Evolutionary conservation across 2,888 invertebrate species (phyloP), one percentile per base, ranked within the genome.

Genomic region (Myopa testacea): DNA sequence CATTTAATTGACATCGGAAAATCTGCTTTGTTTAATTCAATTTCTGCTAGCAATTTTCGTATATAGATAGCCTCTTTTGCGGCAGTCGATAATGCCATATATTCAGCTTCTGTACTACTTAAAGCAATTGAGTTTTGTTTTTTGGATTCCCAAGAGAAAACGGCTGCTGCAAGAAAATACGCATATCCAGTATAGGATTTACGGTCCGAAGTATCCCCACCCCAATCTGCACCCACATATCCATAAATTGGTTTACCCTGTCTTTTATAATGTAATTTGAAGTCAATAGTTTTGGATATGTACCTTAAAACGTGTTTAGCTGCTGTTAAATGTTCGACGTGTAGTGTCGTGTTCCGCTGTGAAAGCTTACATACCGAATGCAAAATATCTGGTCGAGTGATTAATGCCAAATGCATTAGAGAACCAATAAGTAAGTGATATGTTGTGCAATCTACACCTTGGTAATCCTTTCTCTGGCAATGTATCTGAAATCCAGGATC

Each of bases 341-440:
- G 80, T 4, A 82, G 81, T n/a, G n/a, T n/a, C n/a, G n/a, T 67
- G 81, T 60, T 3, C n/a, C 75, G 40, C 80, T 83, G 12, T 74
- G 76, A 76, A 10, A 82, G 52, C 72, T 82, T 82, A 37, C 78
- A 80, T 1, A 82, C 80, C 0, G 82, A 82, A 70, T 83, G 82
- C 4, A 81, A 14, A 8, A 82, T 81, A 19, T 82, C 82, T 14
- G 81, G 80, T 26, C n/a, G 26, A 26, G 26, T 26, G 26, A 26
- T 2, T 2, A 26, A 26, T 45, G 70, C 75, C 34, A 78, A 19
- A 7, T 78, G 77, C 69, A 76, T 77, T 14, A 80, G 26, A 3
- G 77, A 75, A 14, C 80, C 79, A 40, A 80, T 79, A 10, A 80
- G 12, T 6, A 81, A 78, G 58, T 81, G 80, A 69, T 80, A 81